Evolutionary conservation across 2,888 invertebrate species (phyloP), one percentile per base, ranked within the genome.

Genomic region (Chaetoderma sp.): DNA sequence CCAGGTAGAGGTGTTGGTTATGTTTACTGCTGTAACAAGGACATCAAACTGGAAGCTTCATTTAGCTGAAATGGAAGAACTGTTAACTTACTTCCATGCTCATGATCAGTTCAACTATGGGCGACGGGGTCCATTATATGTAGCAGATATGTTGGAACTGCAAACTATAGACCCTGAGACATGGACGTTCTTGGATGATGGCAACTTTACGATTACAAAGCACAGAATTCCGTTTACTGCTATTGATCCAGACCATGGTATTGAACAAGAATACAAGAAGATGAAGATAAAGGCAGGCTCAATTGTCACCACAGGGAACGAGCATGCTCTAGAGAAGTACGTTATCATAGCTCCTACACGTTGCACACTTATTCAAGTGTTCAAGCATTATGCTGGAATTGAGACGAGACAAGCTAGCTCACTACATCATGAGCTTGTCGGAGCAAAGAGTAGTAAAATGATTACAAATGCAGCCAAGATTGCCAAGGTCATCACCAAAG

Each of bases 131-230:
- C 18, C 47, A 45, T 6, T 45, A 6, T 45, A 45, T 45, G 10
- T n/a, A 10, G 47, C 47, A 45, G 47, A 45, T 18, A 45, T 45
- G 47, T 18, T 45, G 47, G 47, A 45, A 45, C 47, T 45, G 47
- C 47, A 45, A 45, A 45, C 10, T 45, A 23, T 23, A 45, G 47
- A 45, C 47, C 47, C 47, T 45, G 47, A 45, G 47, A 45, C 47
- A 18, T 45, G 39, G 39, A 10, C 10, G 47, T 45, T 45, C 21
- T 18, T 45, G 21, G 47, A 45, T 45, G 47, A n/a, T 18, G 18
- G 47, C 10, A 45, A n/a, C 21, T 45, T 45, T 45, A 18, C 8
- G 18, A 45, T 36, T 36, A 36, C 39, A 36, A 36, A 36, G n/a
- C 39, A 36, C 10, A 36, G 10, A 13, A n/a, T 36, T n/a, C 10